These are phyloP conservation scores for Hipposideros larvatus DNA, from an alignment of 2,797 vertebrate species.

Conservation along the genomic window DNA sequence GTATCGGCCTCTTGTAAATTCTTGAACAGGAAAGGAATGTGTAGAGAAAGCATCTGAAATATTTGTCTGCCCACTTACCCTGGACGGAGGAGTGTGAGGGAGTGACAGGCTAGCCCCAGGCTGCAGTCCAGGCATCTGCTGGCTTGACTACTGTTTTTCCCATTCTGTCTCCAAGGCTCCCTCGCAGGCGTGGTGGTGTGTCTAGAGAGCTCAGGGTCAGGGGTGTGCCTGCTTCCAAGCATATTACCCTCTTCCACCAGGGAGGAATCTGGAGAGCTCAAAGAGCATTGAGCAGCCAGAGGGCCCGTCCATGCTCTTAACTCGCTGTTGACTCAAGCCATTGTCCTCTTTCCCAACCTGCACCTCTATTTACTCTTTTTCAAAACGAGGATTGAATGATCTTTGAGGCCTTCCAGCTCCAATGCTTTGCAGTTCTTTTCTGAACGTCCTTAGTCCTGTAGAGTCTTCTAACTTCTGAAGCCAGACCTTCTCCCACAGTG, in stretches of 20 bases:
- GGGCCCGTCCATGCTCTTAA: background rate
- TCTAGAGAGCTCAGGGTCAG: background rate
- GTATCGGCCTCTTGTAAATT: background rate
- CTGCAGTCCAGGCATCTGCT: background rate
- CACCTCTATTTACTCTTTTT: background rate
- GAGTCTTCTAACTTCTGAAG: background rate
- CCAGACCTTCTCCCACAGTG: background rate
- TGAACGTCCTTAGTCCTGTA: background rate
- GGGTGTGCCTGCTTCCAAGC: background rate
- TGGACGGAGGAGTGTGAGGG: no score
- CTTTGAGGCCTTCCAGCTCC: background rate
- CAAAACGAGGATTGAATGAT: background rate
- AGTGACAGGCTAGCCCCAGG: background rate
- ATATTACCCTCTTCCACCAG: accelerated
- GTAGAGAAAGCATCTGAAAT: background rate
- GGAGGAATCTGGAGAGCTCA: background rate
- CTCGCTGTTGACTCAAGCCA: background rate
- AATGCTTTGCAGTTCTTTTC: background rate
- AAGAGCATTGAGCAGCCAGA: background rate
- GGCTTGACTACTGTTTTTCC: no score
- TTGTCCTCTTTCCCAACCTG: background rate
- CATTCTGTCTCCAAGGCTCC: background rate
- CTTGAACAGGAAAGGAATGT: background rate
- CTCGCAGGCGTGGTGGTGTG: background rate
- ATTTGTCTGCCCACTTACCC: background rate